Evolutionary conservation across 2,888 invertebrate species (phyloP).

Genomic region (Thymelicus acteon): DNA sequence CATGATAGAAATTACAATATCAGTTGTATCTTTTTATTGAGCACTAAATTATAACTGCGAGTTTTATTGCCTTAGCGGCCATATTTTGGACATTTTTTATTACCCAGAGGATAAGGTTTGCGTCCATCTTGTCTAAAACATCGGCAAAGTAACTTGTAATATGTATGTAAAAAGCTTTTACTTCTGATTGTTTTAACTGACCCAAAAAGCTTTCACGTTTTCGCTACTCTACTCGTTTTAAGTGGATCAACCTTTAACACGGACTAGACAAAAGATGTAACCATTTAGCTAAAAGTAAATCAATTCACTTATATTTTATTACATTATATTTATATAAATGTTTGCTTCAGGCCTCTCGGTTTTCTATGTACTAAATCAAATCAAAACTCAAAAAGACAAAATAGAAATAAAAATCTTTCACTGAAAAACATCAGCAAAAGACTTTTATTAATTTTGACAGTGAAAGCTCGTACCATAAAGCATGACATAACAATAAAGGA

Average conservation of each 20-base stretch:
- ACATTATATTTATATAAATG: too few relatives aligned
- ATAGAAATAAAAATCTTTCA: not conserved
- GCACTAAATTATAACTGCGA: conserved; percentile 62
- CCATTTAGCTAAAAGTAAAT: too few relatives aligned
- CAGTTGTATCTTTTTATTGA: conserved; percentile 60
- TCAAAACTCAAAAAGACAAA: not conserved
- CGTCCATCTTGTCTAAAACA: not conserved
- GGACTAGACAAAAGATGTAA: too few relatives aligned
- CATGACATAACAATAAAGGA: conserved; percentile 17
- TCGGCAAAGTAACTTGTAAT: too few relatives aligned
- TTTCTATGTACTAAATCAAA: too few relatives aligned
- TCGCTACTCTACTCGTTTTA: too few relatives aligned
- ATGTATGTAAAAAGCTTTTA: too few relatives aligned
- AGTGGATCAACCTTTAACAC: too few relatives aligned
- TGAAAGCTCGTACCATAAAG: not conserved
- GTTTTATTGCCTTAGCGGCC: conserved; percentile 54
- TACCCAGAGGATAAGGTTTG: conserved; percentile 25
- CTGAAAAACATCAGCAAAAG: not conserved
- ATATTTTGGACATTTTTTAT: conserved; percentile 57
- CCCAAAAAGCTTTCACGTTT: too few relatives aligned
- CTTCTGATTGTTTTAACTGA: too few relatives aligned
- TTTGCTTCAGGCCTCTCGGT: too few relatives aligned
- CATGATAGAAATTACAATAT: conserved; percentile 58
- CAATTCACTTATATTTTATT: too few relatives aligned
- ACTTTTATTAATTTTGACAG: not conserved